Percentiles rank a stretch among this genome's conserved stretches.
phyloP scores from a whole-genome alignment of 2,888 invertebrate genomes.

The Boloria selene region DNA sequence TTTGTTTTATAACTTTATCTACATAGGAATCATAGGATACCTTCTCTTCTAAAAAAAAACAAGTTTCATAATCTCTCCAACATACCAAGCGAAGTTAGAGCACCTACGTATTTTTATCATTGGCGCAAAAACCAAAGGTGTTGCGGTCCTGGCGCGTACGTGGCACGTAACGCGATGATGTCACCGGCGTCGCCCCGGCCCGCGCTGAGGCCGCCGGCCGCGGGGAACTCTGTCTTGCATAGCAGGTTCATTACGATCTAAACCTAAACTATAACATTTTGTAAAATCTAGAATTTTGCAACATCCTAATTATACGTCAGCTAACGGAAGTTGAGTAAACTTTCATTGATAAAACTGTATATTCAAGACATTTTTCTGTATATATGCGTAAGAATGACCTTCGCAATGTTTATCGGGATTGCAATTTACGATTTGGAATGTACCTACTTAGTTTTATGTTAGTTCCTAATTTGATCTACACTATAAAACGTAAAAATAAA shows the following conservation, averaged over 20 bases:
- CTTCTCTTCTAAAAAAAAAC: too few species aligned
- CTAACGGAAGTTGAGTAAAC: neutral
- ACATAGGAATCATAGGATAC: too few species aligned
- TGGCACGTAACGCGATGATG: slow-evolving; percentile 64
- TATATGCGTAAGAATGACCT: too few species aligned
- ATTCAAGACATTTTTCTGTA: too few species aligned
- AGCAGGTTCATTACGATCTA: slow-evolving; percentile 13
- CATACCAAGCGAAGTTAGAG: neutral
- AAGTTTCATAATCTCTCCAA: neutral
- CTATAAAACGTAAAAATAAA: too few species aligned
- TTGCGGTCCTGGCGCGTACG: slow-evolving; percentile 44
- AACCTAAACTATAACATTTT: slow-evolving; percentile 11
- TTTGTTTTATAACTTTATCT: too few species aligned
- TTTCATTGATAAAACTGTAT: neutral
- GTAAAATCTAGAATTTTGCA: slow-evolving; percentile 15
- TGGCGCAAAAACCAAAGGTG: slow-evolving; percentile 43
- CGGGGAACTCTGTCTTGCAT: slow-evolving; percentile 18
- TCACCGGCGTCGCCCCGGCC: slow-evolving; percentile 53
- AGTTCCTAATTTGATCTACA: too few species aligned
- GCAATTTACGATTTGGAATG: too few species aligned
- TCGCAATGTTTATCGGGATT: too few species aligned
- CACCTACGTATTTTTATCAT: neutral
- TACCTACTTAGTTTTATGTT: too few species aligned
- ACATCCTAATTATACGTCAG: slow-evolving; percentile 4
- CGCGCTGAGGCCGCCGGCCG: slow-evolving; percentile 36